These are phyloP conservation scores for Phengaris alcon DNA, from an alignment of 2,888 invertebrate genomes.

Conservation along the genomic window DNA sequence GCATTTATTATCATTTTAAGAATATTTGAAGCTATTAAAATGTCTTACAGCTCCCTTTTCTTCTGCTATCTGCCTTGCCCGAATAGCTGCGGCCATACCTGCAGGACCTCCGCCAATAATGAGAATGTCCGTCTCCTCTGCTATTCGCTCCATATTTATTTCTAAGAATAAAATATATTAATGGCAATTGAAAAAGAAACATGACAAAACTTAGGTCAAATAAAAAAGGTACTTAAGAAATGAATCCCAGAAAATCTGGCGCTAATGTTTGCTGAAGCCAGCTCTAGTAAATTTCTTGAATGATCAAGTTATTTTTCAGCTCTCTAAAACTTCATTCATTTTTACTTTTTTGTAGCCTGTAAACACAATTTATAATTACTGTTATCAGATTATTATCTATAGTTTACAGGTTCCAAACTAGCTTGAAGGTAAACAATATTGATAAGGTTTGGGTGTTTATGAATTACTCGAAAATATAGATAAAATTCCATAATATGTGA, in stretches of 20 bases:
- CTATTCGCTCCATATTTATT: conserved; percentile 93
- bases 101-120: conserved; percentile 99
- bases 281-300: no score
- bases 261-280: neutral
- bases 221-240: no score
- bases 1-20: no score
- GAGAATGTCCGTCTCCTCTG: conserved; percentile 96
- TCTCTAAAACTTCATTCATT: neutral
- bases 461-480: conserved; percentile 28
- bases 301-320: neutral
- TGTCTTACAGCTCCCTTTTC: conserved; percentile 80
- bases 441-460: conserved; percentile 32
- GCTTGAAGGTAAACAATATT: conserved; percentile 30
- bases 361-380: conserved; percentile 34
- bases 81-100: conserved; percentile 96
- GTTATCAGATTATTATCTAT: neutral
- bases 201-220: no score
- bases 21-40: no score
- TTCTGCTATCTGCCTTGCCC: conserved; percentile 92
- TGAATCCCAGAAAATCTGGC: no score
- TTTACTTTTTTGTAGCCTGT: neutral
- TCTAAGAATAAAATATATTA: conserved; percentile 71
- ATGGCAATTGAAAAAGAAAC: neutral
- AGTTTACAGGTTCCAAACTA: neutral
- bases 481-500: no score